Percentiles rank a stretch among this genome's conserved stretches.
These are phyloP conservation scores for Sialia sialis DNA, from an alignment of 2,113 vertebrate genomes.

Conservation along the genomic window DNA sequence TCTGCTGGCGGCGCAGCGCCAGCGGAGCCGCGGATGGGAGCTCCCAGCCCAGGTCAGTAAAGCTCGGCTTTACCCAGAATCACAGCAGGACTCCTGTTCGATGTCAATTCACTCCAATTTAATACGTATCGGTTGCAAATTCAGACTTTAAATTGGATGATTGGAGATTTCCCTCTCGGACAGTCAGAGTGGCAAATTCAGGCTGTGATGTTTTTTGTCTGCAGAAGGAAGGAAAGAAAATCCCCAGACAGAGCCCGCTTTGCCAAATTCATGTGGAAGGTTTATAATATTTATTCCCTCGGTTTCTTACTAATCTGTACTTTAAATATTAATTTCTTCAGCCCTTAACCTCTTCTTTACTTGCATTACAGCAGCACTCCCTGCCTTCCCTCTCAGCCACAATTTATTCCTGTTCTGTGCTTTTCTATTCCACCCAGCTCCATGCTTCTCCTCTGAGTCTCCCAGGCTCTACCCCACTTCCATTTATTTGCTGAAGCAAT, in stretches of 20 bases:
- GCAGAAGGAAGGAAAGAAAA: neutral
- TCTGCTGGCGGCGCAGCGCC: neutral
- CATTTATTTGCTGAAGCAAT: neutral
- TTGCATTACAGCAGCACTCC: neutral
- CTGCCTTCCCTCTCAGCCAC: neutral
- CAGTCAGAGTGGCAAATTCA: neutral
- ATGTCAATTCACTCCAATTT: fast-evolving
- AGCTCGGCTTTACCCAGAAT: fast-evolving
- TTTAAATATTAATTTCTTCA: neutral
- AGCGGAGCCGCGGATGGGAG: neutral
- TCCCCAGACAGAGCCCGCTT: neutral
- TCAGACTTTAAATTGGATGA: neutral
- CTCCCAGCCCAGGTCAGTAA: fast-evolving
- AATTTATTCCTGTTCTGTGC: neutral
- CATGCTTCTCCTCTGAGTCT: neutral
- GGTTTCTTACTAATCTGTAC: neutral
- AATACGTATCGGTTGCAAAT: neutral
- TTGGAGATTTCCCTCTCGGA: neutral
- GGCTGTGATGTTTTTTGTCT: fast-evolving
- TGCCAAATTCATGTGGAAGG: neutral
- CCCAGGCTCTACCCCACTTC: neutral
- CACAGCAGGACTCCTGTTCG: fast-evolving
- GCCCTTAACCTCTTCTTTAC: neutral
- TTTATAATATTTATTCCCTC: neutral
- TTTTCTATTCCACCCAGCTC: neutral